Evolutionary conservation across 2,797 vertebrate genomes (phyloP).

Genomic region (Masticophis lateralis): DNA sequence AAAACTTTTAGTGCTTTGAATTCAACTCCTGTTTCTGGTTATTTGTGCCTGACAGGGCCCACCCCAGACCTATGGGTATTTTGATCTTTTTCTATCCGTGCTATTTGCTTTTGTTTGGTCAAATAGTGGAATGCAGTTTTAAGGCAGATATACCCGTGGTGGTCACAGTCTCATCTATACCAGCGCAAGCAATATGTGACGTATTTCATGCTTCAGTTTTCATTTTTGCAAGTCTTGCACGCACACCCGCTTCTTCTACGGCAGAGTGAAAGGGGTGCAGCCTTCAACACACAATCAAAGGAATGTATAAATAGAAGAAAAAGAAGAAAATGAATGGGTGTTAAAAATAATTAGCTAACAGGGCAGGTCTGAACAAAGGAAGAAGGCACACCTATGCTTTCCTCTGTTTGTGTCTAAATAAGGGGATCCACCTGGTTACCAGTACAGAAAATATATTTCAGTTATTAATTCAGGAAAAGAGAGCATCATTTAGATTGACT

Average conservation of each 20-base stretch:
- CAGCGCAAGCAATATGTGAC: background rate
- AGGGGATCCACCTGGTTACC: constrained; percentile 60
- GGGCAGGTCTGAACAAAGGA: constrained; percentile 62
- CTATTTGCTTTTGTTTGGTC: background rate
- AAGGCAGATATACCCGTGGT: background rate
- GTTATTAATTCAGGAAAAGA: background rate
- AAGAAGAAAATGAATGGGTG: constrained; percentile 51
- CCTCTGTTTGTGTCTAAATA: constrained; percentile 33
- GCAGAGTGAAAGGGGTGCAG: background rate
- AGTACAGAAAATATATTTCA: background rate
- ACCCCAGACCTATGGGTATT: background rate
- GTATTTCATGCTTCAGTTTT: background rate
- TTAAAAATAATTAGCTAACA: constrained; percentile 56
- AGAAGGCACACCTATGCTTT: constrained; percentile 53
- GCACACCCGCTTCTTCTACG: background rate
- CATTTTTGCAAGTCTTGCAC: background rate
- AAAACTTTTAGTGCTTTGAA: background rate
- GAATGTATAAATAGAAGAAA: constrained; percentile 11
- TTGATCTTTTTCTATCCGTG: too few relatives aligned
- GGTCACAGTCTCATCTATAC: background rate
- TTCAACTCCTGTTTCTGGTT: background rate
- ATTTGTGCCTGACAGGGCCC: background rate
- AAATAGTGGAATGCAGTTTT: background rate
- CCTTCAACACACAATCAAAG: background rate
- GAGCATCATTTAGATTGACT: background rate